Base-by-base conservation (phyloP, 2,888 invertebrate species). In the Dusona sp. region DNA sequence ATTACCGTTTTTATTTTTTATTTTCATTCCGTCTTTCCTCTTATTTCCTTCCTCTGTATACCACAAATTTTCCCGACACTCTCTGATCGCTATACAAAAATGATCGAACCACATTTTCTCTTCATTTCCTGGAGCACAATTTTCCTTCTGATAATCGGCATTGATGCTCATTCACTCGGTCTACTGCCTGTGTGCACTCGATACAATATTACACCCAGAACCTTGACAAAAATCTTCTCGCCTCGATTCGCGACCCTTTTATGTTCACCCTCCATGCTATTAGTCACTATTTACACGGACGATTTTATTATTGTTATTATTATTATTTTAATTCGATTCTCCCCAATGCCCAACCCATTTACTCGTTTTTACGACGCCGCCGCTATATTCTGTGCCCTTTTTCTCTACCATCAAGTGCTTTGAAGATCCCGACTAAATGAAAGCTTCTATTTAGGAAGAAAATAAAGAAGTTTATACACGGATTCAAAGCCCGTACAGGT, bases 261-360 rank as follows among this genome's bases (percentile, higher is more conserved):
- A 25, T 77, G 22, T 67, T 48, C 22, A 7, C 78, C 77, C 54
- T 79, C 82, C 38, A 79, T 74, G 68, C 82, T 82, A 85, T 85
- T 85, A 82, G 82, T 85, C 82, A 82, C 81, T 82, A 82, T 85
- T 85, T 85, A 79, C 73, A 78, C 75, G 61, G 61, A 51, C 74
- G 82, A 85, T 78, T 81, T 81, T 70, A 65, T 77, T 72, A 61
- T 61, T 61, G 6, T 61, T 61, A 61, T 61, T 61, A 16, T 29
- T 29, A 61, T 65, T 77, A 78, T 84, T 81, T 77, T 57, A 57
- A 82, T 81, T 83, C 84, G 82, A 78, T 84, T 84, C 79, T 33
- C 65, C 65, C 74, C 25, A 33, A 61, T 67, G 33, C 72, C 51
- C 38, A 22, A 61, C 7, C 38, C 42, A 11, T 42, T 48, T 75